These are phyloP conservation scores for Karalla daura DNA, from an alignment of 2,797 vertebrate species.

Conservation along the genomic window DNA sequence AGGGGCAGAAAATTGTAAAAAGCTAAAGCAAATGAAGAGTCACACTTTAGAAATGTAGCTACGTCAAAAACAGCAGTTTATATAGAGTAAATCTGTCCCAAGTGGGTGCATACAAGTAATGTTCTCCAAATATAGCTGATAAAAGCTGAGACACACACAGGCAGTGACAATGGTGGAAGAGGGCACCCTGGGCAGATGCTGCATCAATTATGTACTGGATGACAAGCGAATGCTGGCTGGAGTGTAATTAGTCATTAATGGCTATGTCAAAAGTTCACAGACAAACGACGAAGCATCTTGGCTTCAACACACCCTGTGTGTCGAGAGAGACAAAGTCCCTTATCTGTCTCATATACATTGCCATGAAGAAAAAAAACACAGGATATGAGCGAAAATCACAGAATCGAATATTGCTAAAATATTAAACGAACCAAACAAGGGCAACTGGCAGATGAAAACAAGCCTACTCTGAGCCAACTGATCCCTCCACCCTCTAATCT, in stretches of 20 bases:
- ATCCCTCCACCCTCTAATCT: conserved; percentile 45
- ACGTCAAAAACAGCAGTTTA: conserved; percentile 5
- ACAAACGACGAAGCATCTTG: conserved; percentile 25
- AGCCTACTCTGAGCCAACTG: conserved; percentile 24
- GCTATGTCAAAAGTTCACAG: conserved; percentile 42
- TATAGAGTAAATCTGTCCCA: background rate
- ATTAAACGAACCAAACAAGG: conserved; percentile 26
- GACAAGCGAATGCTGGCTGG: conserved; percentile 28
- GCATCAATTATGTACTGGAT: conserved; percentile 38
- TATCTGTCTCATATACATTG: conserved; percentile 5
- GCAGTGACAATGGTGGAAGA: background rate
- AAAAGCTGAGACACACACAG: background rate
- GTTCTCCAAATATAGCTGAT: conserved; percentile 8
- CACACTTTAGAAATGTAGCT: conserved; percentile 9
- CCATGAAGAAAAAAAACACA: background rate
- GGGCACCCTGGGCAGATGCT: conserved; percentile 37
- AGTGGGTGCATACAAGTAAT: background rate
- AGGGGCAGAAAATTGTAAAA: too few species aligned
- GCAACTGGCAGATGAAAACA: conserved; percentile 21
- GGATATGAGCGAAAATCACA: background rate
- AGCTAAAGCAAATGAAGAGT: background rate
- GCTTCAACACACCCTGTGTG: conserved; percentile 5
- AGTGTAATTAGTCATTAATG: conserved; percentile 41
- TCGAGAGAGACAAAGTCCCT: background rate
- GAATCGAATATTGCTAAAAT: background rate